Evolutionary conservation across 1,140 invertebrate species (phyloP).

Genomic region (Bradynema listronoti): DNA sequence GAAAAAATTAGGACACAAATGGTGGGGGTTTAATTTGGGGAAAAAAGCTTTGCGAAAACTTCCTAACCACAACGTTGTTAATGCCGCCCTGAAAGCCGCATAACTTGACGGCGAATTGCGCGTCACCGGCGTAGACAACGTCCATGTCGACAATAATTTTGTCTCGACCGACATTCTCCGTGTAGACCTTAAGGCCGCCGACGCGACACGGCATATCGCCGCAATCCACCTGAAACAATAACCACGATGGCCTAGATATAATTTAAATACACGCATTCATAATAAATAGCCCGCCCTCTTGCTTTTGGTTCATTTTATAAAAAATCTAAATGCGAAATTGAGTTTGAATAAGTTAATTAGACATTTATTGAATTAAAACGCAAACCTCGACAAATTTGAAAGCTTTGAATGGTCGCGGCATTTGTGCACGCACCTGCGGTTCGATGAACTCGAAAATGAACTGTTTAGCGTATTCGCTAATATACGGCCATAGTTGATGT

Average conservation of each 20-base stretch:
- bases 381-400: constrained; percentile 56
- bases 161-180: constrained; percentile 55
- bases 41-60: not conserved
- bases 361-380: constrained; percentile 9
- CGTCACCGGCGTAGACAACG: constrained; percentile 54
- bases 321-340: too few species aligned
- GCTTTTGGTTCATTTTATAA: too few species aligned
- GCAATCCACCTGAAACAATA: too few species aligned
- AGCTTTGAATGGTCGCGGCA: constrained; percentile 56
- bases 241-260: too few species aligned
- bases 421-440: constrained; percentile 52
- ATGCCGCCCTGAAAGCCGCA: constrained; percentile 55
- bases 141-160: constrained; percentile 57
- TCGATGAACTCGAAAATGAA: constrained; percentile 56
- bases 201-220: constrained; percentile 50
- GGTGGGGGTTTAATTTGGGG: not conserved
- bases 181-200: constrained; percentile 55
- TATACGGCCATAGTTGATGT: constrained; percentile 53
- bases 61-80: constrained; percentile 48
- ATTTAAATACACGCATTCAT: too few species aligned
- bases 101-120: constrained; percentile 52
- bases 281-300: too few species aligned
- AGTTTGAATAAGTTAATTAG: too few species aligned
- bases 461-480: constrained; percentile 48
- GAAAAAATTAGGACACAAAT: not conserved